Percentiles rank a stretch among this genome's conserved stretches.
Conservation (phyloP, 2,113 vertebrate species). For the Hoplias malabaricus region DNA sequence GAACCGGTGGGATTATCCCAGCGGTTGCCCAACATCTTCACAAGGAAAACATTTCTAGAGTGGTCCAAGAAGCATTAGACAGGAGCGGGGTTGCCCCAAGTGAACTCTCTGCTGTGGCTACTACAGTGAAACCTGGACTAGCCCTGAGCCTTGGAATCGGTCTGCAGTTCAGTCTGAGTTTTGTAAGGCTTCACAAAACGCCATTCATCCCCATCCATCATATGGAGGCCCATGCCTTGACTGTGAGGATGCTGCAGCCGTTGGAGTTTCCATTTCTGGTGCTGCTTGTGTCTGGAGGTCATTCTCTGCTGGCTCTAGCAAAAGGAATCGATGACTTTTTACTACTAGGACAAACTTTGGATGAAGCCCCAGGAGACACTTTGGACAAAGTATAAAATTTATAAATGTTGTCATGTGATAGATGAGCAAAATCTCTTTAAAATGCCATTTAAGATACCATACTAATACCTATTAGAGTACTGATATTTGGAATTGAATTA, state of each 20-base stretch:
- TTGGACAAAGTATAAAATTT: conserved; percentile 86
- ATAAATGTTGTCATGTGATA: too few relatives aligned
- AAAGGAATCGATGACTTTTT: conserved; percentile 88
- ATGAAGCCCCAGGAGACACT: conserved; percentile 88
- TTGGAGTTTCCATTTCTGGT: conserved; percentile 92
- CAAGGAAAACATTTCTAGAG: conserved; percentile 80
- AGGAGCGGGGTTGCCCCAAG: conserved; percentile 68
- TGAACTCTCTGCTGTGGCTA: conserved; percentile 85
- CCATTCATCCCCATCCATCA: conserved; percentile 96
- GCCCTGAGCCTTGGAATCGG: conserved; percentile 84
- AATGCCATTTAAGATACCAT: too few relatives aligned
- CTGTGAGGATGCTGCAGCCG: conserved; percentile 78
- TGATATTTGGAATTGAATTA: too few relatives aligned
- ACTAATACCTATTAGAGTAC: too few relatives aligned
- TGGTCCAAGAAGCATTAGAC: conserved; percentile 82
- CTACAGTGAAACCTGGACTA: conserved; percentile 89
- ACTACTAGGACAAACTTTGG: conserved; percentile 83
- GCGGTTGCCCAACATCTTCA: conserved; percentile 87
- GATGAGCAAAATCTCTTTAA: too few relatives aligned
- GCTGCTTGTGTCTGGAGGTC: conserved; percentile 90
- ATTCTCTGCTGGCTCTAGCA: conserved; percentile 86
- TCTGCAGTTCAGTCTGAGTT: conserved; percentile 77
- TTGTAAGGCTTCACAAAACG: conserved; percentile 77
- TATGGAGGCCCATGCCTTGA: conserved; percentile 97
- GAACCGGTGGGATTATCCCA: conserved; percentile 91